Percentiles rank a stretch among this genome's conserved stretches.
phyloP scores from a whole-genome alignment of 1,140 invertebrate genomes.

The Aphaenogaster floridana region DNA sequence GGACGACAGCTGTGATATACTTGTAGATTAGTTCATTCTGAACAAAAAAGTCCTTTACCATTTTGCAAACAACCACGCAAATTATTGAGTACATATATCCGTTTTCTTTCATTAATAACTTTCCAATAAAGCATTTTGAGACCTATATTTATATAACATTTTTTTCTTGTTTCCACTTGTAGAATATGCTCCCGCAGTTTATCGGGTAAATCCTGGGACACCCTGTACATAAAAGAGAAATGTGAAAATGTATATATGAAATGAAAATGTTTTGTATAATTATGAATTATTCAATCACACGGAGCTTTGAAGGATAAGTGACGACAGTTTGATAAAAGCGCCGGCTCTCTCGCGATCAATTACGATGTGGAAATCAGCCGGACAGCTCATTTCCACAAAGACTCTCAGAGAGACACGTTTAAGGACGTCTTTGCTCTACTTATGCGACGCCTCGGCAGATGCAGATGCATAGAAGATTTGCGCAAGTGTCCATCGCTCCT shows the following conservation, averaged over 20 bases:
- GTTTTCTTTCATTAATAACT: no score
- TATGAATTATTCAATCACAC: conserved; percentile 13
- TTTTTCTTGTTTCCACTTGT: no score
- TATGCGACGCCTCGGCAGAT: conserved; percentile 49
- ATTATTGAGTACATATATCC: no score
- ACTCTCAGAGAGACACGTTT: conserved; percentile 16
- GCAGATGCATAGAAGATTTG: conserved; percentile 6
- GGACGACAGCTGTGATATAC: no score
- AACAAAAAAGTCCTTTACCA: no score
- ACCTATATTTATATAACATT: no score
- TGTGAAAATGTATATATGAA: not conserved
- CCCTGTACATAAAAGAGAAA: not conserved
- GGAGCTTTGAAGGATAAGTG: not conserved
- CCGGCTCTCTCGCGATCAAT: conserved; percentile 40
- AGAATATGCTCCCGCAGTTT: no score
- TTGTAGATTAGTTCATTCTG: no score
- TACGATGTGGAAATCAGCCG: conserved; percentile 51
- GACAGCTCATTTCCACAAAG: conserved; percentile 52
- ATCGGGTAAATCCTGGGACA: no score
- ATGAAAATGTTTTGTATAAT: conserved; percentile 7
- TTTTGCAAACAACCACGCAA: no score
- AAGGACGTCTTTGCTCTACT: conserved; percentile 51
- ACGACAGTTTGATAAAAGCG: conserved; percentile 51
- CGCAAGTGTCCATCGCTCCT: conserved; percentile 50
- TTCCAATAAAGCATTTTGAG: no score